phyloP scores from a whole-genome alignment of 2,113 vertebrate genomes.

The Lophochroa leadbeateri region DNA sequence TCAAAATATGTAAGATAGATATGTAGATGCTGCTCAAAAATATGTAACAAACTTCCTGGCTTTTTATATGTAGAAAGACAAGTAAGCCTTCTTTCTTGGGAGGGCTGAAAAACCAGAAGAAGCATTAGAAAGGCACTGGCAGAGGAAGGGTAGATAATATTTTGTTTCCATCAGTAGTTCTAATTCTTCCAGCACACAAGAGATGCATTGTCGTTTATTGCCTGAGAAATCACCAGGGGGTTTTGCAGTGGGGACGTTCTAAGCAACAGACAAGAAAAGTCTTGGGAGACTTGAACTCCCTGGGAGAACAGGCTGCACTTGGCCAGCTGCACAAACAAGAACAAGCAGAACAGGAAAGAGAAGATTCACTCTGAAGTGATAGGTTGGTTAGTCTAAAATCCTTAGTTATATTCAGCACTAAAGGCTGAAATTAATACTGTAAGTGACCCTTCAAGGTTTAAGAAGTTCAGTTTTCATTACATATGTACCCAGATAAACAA shows the following conservation, averaged over 20 bases:
- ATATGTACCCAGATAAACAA: not conserved
- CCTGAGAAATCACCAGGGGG: not conserved
- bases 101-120: not conserved
- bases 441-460: not conserved
- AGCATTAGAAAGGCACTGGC: not conserved
- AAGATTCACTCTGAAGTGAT: not conserved
- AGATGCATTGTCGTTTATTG: accelerated
- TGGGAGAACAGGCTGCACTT: not conserved
- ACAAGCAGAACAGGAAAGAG: not conserved
- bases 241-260: not conserved
- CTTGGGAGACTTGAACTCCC: not conserved
- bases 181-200: not conserved
- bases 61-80: not conserved
- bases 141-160: not conserved
- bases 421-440: not conserved
- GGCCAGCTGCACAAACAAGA: not conserved
- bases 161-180: not conserved
- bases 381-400: not conserved
- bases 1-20: not conserved
- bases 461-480: not conserved
- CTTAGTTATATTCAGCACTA: not conserved
- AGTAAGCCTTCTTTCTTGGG: not conserved
- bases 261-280: not conserved
- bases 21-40: not conserved
- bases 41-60: not conserved